phyloP scores from a whole-genome alignment of 1,140 invertebrate species.

The Calliphora vicina region DNA sequence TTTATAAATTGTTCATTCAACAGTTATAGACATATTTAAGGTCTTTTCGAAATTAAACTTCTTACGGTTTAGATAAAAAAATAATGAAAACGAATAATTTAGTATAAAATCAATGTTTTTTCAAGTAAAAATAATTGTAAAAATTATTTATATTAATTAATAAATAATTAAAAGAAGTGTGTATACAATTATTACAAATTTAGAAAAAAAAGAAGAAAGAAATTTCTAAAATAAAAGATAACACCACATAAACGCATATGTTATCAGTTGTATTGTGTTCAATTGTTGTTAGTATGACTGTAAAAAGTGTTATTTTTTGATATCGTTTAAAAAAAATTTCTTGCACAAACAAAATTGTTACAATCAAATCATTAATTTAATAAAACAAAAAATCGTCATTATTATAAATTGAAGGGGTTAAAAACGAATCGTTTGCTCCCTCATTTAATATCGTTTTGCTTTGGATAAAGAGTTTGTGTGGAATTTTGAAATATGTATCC shows the following conservation, averaged over 20 bases:
- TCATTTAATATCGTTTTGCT: too few relatives aligned
- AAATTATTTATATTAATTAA: neutral
- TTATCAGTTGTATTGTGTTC: neutral
- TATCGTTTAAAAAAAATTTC: neutral
- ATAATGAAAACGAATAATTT: too few relatives aligned
- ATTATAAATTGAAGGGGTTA: neutral
- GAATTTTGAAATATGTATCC: conserved; percentile 67
- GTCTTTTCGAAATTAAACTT: neutral
- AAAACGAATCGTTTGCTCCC: too few relatives aligned
- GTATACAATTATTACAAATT: neutral
- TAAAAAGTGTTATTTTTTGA: neutral
- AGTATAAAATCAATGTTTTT: too few relatives aligned
- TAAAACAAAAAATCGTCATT: neutral
- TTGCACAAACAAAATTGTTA: neutral
- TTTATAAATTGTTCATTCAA: neutral
- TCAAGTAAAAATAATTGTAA: too few relatives aligned
- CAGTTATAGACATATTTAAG: neutral
- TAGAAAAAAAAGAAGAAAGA: neutral
- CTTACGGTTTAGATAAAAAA: too few relatives aligned
- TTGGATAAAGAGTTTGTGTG: too few relatives aligned
- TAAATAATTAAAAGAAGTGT: neutral
- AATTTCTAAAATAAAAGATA: neutral
- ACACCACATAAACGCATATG: neutral
- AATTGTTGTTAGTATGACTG: neutral
- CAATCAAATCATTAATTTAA: too few relatives aligned